Evolutionary conservation across 53 echinoderm and acorn worm species (phyloP).

Genomic region (Arbacia lixula): DNA sequence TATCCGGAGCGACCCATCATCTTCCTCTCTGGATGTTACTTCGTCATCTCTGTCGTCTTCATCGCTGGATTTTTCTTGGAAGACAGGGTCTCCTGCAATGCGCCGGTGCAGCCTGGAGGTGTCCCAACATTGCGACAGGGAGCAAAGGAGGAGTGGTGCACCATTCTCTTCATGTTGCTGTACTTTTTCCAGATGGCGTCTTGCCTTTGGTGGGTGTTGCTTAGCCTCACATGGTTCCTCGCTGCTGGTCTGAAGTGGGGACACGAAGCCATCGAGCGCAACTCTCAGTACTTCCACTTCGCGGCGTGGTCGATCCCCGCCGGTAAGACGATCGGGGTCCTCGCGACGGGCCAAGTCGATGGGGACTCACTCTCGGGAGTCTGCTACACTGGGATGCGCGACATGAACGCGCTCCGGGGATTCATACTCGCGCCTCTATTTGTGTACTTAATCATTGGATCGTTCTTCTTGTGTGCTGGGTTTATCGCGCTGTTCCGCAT

Average conservation of each 20-base stretch:
- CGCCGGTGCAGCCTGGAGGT: constrained; percentile 45
- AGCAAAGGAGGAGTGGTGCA: constrained; percentile 89
- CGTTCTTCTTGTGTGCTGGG: constrained; percentile 89
- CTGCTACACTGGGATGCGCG: constrained; percentile 91
- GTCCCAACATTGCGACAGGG: constrained; percentile 74
- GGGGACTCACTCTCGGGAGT: constrained; percentile 93
- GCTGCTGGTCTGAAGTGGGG: constrained; percentile 99
- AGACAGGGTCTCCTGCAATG: constrained; percentile 83
- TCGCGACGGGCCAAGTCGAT: constrained; percentile 90
- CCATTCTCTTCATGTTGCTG: constrained; percentile 94
- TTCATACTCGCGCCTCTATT: constrained; percentile 94
- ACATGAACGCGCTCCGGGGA: constrained; percentile 78
- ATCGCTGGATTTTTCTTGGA: constrained; percentile 91
- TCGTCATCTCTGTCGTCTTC: constrained; percentile 92
- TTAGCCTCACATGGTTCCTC: constrained; percentile 98
- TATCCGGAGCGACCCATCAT: constrained; percentile 99
- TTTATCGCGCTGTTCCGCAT: constrained; percentile 98
- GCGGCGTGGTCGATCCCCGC: constrained; percentile 98
- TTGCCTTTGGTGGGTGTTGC: constrained; percentile 97
- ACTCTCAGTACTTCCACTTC: constrained; percentile 99
- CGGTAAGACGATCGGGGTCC: constrained; percentile 91
- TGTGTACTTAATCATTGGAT: constrained; percentile 93
- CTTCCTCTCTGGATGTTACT: constrained; percentile 97
- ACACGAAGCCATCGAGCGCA: constrained; percentile 97
- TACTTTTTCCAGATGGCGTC: constrained; percentile 99